These are phyloP conservation scores for Leptoclinus maculatus DNA, from an alignment of 2,797 vertebrate species.

Conservation along the genomic window DNA sequence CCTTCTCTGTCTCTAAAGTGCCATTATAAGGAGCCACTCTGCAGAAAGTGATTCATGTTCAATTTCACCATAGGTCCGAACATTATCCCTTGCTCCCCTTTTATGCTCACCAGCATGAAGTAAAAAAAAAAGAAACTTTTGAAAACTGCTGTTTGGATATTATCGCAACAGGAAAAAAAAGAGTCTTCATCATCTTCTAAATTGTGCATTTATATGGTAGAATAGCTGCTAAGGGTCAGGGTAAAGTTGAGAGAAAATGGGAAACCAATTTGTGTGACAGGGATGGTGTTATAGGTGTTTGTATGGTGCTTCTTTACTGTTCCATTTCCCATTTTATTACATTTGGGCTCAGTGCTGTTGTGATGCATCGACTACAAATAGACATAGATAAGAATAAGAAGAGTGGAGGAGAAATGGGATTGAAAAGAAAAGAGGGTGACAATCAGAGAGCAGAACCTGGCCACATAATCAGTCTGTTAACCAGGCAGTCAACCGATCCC, in stretches of 20 bases:
- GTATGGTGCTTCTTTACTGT: background rate
- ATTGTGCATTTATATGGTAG: conserved; percentile 33
- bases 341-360: conserved; percentile 11
- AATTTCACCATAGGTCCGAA: conserved; percentile 68
- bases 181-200: conserved; percentile 36
- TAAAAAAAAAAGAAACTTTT: conserved; percentile 18
- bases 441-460: background rate
- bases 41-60: conserved; percentile 76
- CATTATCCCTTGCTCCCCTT: conserved; percentile 39
- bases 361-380: background rate
- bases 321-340: conserved; percentile 25
- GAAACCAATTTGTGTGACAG: conserved; percentile 31
- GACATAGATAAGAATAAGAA: background rate
- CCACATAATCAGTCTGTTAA: conserved; percentile 15
- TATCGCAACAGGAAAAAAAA: conserved; percentile 19
- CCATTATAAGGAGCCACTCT: conserved; percentile 60
- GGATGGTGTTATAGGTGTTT: background rate
- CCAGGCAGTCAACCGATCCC: conserved; percentile 11
- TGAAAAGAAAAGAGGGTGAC: background rate
- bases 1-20: conserved; percentile 51
- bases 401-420: background rate
- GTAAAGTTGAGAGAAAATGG: conserved; percentile 22
- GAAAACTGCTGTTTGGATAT: conserved; percentile 44
- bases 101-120: conserved; percentile 35
- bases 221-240: conserved; percentile 26